Percentiles rank a stretch among this genome's conserved stretches.
These are phyloP conservation scores for Scolopax bukidnonensis DNA, from an alignment of 2,797 vertebrate genomes.

Conservation along the genomic window DNA sequence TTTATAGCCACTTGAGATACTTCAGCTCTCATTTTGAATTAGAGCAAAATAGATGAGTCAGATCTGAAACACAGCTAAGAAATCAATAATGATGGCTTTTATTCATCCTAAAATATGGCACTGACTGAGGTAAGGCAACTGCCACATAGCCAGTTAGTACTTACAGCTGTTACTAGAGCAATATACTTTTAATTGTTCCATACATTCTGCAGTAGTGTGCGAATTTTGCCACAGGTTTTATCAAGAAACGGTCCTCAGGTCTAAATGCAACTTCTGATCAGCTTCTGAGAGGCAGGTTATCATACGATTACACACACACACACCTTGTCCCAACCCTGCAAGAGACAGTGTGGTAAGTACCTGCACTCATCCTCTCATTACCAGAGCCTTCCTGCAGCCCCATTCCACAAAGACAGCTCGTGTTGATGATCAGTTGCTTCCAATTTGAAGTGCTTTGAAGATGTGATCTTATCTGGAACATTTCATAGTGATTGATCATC, in stretches of 20 bases:
- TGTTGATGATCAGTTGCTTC: background rate
- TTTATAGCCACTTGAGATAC: background rate
- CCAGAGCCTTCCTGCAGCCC: background rate
- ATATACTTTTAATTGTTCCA: background rate
- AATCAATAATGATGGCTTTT: background rate
- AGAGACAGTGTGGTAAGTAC: background rate
- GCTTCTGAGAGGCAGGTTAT: background rate
- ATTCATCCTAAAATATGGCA: background rate
- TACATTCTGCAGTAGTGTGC: background rate
- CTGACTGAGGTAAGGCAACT: background rate
- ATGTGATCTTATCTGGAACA: background rate
- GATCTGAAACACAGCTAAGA: background rate
- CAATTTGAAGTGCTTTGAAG: background rate
- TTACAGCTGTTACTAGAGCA: background rate
- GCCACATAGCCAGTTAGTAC: background rate
- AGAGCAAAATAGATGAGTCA: conserved; percentile 33
- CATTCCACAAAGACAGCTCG: background rate
- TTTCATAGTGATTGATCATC: background rate
- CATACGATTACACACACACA: background rate
- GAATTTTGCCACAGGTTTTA: background rate
- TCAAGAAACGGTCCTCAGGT: background rate
- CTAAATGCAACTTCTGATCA: background rate
- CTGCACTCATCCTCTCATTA: background rate
- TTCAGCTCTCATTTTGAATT: background rate
- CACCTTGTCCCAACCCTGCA: background rate